Evolutionary conservation across 1,140 invertebrate species (phyloP), one percentile per base, ranked within the genome.

Genomic region (Hylaeus anthracinus): DNA sequence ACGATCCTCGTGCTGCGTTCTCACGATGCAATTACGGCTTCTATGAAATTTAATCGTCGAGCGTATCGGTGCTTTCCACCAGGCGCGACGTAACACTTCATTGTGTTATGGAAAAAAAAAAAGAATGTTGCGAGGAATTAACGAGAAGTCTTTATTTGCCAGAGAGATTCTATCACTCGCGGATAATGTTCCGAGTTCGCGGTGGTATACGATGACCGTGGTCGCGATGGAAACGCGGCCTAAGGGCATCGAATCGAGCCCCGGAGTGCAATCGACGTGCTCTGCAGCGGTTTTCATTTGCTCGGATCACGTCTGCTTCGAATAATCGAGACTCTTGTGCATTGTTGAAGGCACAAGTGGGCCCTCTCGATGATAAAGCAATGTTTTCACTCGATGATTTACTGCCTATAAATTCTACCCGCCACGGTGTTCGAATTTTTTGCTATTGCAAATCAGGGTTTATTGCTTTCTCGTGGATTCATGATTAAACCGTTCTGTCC

Each of bases 371-470:
- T 51, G 65, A 51, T 45, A 15, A 55, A 70, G 41, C 37, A 70
- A 70, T 70, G 51, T 55, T 56, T 70, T 51, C 43, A 12, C 66
- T 14, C 15, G 26, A 70, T 55, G 67, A 70, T 70, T 55, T 56
- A 70, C 8, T 5, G 53, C 2, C 67, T 56, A 70, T 70, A 70
- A 56, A 70, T 56, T 4, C 61, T 1, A 26, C n/a, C 9, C 8
- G 1, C 5, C 26, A 4, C n/a, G 65, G 51, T 51, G 37, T 14
- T 37, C 51, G 8, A 55, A 51, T 70, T 70, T 53, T 69, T 69
- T 48, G 48, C 39, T 39, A 9, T 6, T 4, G n/a, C 48, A 9
- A 43, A 65, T 65, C 64, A 0, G 3, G 14, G 41, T 37, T 61
- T 26, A 10, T 37, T 12, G 60, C 9, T 39, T 26, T 9, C 2